Conservation (phyloP, 2,797 vertebrate species). For the Diplodus sargus region DNA sequence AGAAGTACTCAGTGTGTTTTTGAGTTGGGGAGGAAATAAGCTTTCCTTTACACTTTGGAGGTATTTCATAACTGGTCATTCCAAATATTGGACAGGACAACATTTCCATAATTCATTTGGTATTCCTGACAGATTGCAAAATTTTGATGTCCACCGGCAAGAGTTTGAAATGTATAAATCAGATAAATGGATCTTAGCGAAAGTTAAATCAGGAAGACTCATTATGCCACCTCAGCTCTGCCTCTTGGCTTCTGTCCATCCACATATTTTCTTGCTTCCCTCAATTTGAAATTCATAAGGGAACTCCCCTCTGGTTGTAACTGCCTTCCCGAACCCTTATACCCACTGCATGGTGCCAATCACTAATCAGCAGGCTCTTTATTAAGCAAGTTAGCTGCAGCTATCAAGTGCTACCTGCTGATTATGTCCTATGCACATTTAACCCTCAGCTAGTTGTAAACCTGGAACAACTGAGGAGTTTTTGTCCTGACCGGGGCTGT, state of each 20-base stretch:
- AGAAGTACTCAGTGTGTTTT: not conserved
- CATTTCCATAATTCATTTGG: not conserved
- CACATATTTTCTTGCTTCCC: conserved; percentile 32
- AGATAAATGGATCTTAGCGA: conserved; percentile 42
- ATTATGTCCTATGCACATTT: conserved; percentile 14
- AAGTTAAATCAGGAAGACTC: conserved; percentile 39
- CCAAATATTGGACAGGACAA: not conserved
- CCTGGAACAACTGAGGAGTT: not conserved
- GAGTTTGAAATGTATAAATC: conserved; percentile 26
- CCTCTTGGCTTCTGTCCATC: conserved; percentile 39
- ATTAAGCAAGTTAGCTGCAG: conserved; percentile 37
- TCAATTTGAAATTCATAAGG: conserved; percentile 43
- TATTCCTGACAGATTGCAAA: conserved; percentile 16
- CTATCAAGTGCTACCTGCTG: conserved; percentile 10
- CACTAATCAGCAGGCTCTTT: conserved; percentile 52
- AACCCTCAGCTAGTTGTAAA: not conserved
- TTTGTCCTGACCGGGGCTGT: not conserved
- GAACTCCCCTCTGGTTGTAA: conserved; percentile 28
- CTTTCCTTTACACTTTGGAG: not conserved
- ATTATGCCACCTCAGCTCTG: conserved; percentile 40
- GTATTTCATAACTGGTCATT: not conserved
- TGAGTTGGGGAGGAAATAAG: not conserved
- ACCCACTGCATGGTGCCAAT: conserved; percentile 32
- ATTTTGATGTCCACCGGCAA: conserved; percentile 16
- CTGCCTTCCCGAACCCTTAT: conserved; percentile 28